These are phyloP conservation scores for Lepidurus couesii DNA, from an alignment of 1,140 invertebrate genomes.

Conservation along the genomic window DNA sequence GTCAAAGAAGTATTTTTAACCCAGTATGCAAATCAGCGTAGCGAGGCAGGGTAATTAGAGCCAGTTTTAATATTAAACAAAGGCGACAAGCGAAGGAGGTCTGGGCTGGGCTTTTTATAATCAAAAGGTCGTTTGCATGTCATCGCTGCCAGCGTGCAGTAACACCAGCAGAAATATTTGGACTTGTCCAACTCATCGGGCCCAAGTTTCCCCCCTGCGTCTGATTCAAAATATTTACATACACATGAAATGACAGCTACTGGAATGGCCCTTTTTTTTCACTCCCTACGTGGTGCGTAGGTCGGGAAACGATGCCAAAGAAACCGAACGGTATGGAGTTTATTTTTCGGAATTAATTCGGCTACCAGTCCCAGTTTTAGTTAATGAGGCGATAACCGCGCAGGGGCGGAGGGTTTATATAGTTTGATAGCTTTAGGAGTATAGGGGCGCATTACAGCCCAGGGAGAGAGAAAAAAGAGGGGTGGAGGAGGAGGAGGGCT, in stretches of 20 bases:
- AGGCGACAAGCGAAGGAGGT: background rate
- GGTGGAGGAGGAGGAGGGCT: background rate
- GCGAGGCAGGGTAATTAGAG: background rate
- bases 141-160: slow-evolving; percentile 13
- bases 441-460: too few relatives aligned
- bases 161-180: slow-evolving; percentile 19
- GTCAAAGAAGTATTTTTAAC: too few relatives aligned
- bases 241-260: slow-evolving; percentile 10
- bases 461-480: background rate
- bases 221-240: slow-evolving; percentile 20
- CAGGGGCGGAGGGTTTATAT: background rate
- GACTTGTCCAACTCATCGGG: background rate
- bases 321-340: background rate
- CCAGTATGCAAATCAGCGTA: background rate
- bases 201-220: background rate
- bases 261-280: background rate
- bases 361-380: background rate
- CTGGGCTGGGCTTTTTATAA: slow-evolving; percentile 15
- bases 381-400: background rate
- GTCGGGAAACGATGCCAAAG: background rate
- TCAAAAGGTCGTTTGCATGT: slow-evolving; percentile 15
- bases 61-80: background rate
- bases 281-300: background rate
- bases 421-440: too few relatives aligned
- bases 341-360: slow-evolving; percentile 8